Percentiles rank a stretch among this genome's conserved stretches.
phyloP scores from a whole-genome alignment of 2,888 invertebrate genomes.

The Creontiades dilutus region DNA sequence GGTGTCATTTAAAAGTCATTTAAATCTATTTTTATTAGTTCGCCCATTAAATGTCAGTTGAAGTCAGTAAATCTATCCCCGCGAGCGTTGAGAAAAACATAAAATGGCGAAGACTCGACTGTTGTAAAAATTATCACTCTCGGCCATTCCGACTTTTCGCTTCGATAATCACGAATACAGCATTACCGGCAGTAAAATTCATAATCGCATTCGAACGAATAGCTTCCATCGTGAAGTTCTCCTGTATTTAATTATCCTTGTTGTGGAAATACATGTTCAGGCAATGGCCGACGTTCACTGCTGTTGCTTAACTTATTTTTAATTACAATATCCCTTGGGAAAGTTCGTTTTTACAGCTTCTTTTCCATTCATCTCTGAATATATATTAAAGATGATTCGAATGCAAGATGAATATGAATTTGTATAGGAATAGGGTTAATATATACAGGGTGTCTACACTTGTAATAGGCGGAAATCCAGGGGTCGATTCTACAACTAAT shows the following conservation, averaged over 20 bases:
- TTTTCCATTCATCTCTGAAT: too few relatives aligned
- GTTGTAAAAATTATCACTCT: constrained; percentile 27
- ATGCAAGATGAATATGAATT: too few relatives aligned
- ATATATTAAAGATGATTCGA: too few relatives aligned
- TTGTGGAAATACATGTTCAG: background rate
- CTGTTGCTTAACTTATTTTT: background rate
- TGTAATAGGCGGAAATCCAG: too few relatives aligned
- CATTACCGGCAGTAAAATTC: background rate
- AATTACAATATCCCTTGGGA: too few relatives aligned
- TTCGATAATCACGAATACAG: constrained; percentile 29
- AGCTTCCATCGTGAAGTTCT: background rate
- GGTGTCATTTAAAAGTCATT: too few relatives aligned
- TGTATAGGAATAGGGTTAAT: too few relatives aligned
- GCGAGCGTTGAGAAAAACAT: background rate
- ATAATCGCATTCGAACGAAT: background rate
- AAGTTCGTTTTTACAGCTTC: too few relatives aligned
- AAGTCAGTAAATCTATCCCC: background rate
- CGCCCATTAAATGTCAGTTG: too few relatives aligned
- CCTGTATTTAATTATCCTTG: background rate
- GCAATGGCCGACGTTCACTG: background rate
- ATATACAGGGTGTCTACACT: too few relatives aligned
- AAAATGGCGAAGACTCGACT: constrained; percentile 3
- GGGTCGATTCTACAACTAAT: too few relatives aligned
- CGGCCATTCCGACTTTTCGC: constrained; percentile 36
- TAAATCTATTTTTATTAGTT: too few relatives aligned